Evolutionary conservation across 2,888 invertebrate species (phyloP).

Genomic region (Carpatolechia fugitivella): DNA sequence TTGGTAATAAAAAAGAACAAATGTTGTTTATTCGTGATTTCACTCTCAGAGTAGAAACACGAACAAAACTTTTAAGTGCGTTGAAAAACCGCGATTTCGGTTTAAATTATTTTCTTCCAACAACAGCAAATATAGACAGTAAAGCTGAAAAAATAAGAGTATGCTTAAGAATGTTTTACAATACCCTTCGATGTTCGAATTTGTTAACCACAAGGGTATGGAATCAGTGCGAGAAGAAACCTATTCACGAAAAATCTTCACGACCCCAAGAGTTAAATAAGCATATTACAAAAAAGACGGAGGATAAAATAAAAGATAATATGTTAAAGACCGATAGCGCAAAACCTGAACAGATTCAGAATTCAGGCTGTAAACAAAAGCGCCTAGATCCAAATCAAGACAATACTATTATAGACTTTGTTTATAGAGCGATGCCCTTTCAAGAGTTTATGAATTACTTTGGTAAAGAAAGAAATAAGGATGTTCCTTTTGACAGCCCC

Average conservation of each 20-base stretch:
- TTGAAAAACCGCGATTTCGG: not conserved
- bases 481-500: not conserved
- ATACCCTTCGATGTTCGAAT: not conserved
- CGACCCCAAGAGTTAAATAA: no score
- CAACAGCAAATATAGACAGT: not conserved
- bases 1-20: not conserved
- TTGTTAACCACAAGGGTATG: not conserved
- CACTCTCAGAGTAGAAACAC: not conserved
- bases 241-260: no score
- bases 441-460: not conserved
- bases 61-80: not conserved
- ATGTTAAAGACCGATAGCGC: no score
- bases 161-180: constrained; percentile 3
- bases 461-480: not conserved
- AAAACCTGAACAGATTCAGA: not conserved
- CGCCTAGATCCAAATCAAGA: not conserved
- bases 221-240: not conserved
- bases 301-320: not conserved
- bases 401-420: constrained; percentile 7
- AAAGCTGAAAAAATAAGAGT: not conserved
- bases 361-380: not conserved
- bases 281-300: no score
- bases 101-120: not conserved
- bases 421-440: constrained; percentile 2
- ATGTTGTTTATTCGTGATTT: not conserved